Evolutionary conservation across 92 coral and sea anemone genomes (phyloP).

Genomic region (Epizoanthus fatuus): DNA sequence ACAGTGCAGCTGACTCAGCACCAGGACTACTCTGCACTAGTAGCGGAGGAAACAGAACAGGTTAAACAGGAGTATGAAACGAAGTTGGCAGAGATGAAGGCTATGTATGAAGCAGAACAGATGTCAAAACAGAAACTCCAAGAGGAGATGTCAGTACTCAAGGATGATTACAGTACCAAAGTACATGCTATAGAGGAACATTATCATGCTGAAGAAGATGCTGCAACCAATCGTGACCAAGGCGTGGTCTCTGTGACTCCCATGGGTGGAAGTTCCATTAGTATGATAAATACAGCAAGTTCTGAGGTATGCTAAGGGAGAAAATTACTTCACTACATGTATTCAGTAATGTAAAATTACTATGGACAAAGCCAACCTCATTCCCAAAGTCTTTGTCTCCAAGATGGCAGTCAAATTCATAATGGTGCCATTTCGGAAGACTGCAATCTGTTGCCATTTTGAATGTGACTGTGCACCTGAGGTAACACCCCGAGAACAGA

Average conservation of each 20-base stretch:
- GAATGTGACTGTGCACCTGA: too few relatives aligned
- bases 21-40: slow-evolving; percentile 67
- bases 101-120: slow-evolving; percentile 91
- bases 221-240: slow-evolving; percentile 13
- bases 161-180: slow-evolving; percentile 83
- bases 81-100: slow-evolving; percentile 89
- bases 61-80: slow-evolving; percentile 88
- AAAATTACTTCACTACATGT: background rate
- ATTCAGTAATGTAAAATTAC: too few relatives aligned
- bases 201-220: slow-evolving; percentile 62
- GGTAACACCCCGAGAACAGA: too few relatives aligned
- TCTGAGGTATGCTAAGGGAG: slow-evolving; percentile 21
- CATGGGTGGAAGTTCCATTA: slow-evolving; percentile 66
- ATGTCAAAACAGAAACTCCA: slow-evolving; percentile 94
- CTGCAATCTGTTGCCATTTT: too few relatives aligned
- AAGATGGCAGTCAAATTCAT: too few relatives aligned
- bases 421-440: too few relatives aligned
- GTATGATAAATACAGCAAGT: slow-evolving; percentile 65
- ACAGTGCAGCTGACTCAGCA: slow-evolving; percentile 59
- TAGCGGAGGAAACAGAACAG: slow-evolving; percentile 86
- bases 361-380: too few relatives aligned
- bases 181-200: slow-evolving; percentile 92
- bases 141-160: slow-evolving; percentile 84
- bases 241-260: slow-evolving; percentile 35
- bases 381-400: too few relatives aligned